Percentiles rank a stretch among this genome's conserved stretches.
These are phyloP conservation scores for Eudemis profundana DNA, from an alignment of 2,888 invertebrate species.

Conservation along the genomic window DNA sequence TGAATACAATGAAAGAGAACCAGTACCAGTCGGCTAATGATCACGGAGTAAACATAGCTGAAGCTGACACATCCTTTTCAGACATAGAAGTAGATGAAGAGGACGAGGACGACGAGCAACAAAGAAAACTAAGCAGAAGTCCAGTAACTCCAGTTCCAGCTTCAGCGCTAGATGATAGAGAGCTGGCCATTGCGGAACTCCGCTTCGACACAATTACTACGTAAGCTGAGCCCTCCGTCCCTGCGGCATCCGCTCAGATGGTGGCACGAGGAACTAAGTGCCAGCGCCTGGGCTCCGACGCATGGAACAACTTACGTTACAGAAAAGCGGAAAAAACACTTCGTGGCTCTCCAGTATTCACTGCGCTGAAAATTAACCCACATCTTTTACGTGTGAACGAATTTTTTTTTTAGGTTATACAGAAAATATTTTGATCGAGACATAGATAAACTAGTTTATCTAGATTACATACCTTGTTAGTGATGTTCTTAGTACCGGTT, in stretches of 20 bases:
- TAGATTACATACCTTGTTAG: no score
- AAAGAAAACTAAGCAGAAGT: neutral
- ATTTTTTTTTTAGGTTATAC: no score
- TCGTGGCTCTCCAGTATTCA: neutral
- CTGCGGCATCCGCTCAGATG: neutral
- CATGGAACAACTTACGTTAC: neutral
- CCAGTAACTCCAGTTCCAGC: neutral
- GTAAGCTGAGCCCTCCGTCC: neutral
- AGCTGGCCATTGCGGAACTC: neutral
- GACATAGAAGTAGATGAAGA: no score
- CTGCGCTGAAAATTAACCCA: neutral
- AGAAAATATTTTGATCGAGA: no score
- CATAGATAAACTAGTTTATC: no score
- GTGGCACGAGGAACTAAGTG: neutral
- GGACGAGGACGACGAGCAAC: no score
- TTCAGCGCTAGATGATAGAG: neutral
- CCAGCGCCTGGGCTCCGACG: neutral
- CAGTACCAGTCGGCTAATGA: no score
- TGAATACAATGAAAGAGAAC: neutral
- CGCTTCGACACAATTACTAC: neutral
- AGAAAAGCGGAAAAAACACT: neutral
- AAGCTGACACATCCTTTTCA: no score
- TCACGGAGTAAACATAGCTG: no score
- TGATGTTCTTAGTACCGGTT: no score
- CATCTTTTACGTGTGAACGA: no score